Percentiles rank a stretch among this genome's conserved stretches.
phyloP scores from a whole-genome alignment of 2,888 invertebrate genomes.

The Hemaris fuciformis region DNA sequence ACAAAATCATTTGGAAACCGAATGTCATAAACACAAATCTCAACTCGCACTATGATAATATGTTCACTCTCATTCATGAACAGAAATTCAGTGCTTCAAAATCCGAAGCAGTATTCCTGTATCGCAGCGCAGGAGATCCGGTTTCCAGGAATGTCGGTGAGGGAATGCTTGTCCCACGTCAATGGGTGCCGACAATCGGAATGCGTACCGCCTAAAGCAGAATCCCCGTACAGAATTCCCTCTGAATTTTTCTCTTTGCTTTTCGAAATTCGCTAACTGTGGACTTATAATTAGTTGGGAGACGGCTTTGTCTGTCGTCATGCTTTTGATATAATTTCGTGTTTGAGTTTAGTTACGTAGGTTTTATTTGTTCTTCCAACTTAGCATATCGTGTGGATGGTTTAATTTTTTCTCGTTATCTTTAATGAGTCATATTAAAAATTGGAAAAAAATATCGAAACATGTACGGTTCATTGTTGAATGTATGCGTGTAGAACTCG shows the following conservation, averaged over 20 bases:
- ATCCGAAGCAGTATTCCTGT: neutral
- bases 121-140: neutral
- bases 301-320: neutral
- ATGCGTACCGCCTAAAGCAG: conserved; percentile 31
- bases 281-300: neutral
- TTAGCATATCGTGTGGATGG: too few relatives aligned
- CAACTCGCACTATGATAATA: too few relatives aligned
- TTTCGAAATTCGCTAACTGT: neutral
- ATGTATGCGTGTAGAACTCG: too few relatives aligned
- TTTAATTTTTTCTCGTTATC: too few relatives aligned
- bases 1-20: neutral
- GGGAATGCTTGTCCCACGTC: conserved; percentile 36
- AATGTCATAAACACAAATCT: too few relatives aligned
- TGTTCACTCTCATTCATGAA: too few relatives aligned
- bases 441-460: too few relatives aligned
- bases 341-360: neutral
- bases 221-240: conserved; percentile 23
- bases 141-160: conserved; percentile 30
- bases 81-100: neutral
- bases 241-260: conserved; percentile 19
- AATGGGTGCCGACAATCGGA: conserved; percentile 44
- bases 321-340: neutral
- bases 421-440: too few relatives aligned
- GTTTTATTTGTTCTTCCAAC: neutral
- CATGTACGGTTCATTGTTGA: too few relatives aligned